A percentile compares a stretch with the other conserved stretches of the same genome.
phyloP scores from a whole-genome alignment of 92 coral and sea anemone genomes.

The Parazoanthus swiftii region DNA sequence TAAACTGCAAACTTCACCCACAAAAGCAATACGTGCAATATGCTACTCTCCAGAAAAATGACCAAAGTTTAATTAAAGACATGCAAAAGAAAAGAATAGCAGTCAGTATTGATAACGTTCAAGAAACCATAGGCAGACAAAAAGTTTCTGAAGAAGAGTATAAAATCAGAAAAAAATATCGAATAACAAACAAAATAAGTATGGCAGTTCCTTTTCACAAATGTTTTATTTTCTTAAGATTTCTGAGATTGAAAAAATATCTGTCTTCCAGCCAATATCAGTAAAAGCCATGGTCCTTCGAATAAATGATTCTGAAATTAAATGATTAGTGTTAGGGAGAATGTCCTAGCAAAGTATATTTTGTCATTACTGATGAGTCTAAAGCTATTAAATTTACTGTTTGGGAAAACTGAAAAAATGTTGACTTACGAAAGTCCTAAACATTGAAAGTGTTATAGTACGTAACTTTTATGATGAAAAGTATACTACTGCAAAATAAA shows the following conservation, averaged over 20 bases:
- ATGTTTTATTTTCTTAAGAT: slow-evolving; percentile 10
- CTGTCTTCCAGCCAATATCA: slow-evolving; percentile 37
- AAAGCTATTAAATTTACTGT: slow-evolving; percentile 31
- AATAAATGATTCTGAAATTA: neutral
- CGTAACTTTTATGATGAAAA: slow-evolving; percentile 39
- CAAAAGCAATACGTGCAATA: slow-evolving; percentile 41
- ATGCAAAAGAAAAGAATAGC: slow-evolving; percentile 30
- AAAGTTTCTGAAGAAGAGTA: slow-evolving; percentile 42
- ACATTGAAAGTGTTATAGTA: slow-evolving; percentile 17
- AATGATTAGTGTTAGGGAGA: slow-evolving; percentile 34
- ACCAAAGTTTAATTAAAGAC: slow-evolving; percentile 22
- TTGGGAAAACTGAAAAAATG: slow-evolving; percentile 31
- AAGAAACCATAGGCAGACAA: slow-evolving; percentile 20
- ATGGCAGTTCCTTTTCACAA: slow-evolving; percentile 23
- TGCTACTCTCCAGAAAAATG: slow-evolving; percentile 43
- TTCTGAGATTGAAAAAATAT: slow-evolving; percentile 28
- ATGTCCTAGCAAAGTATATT: slow-evolving; percentile 14
- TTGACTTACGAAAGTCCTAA: slow-evolving; percentile 23
- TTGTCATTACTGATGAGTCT: slow-evolving; percentile 26
- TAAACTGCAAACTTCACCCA: neutral
- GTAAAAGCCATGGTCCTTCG: slow-evolving; percentile 16
- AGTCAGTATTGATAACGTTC: slow-evolving; percentile 39
- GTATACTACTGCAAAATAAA: neutral
- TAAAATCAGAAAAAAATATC: slow-evolving; percentile 37
- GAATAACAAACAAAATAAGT: slow-evolving; percentile 33